phyloP scores from a whole-genome alignment of 2,888 invertebrate genomes.

The Helleia helle region DNA sequence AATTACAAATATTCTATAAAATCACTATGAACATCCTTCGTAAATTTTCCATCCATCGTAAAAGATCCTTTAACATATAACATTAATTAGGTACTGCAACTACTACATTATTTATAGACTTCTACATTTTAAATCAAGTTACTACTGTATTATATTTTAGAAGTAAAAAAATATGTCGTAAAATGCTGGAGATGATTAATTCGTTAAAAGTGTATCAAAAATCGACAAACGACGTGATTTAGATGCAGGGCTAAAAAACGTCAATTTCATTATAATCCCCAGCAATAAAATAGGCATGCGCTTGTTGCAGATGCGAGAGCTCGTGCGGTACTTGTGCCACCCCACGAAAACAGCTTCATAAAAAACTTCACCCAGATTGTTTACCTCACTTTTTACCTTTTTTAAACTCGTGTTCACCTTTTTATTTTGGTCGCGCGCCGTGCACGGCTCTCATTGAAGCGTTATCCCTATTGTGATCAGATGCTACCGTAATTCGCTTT shows the following conservation, averaged over 20 bases:
- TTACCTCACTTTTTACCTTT: conserved; percentile 72
- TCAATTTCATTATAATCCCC: conserved; percentile 7
- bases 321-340: conserved; percentile 52
- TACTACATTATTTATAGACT: too few species aligned
- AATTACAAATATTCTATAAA: too few species aligned
- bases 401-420: conserved; percentile 57
- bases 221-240: neutral
- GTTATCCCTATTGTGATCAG: conserved; percentile 49
- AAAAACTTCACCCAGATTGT: conserved; percentile 63
- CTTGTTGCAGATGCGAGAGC: conserved; percentile 38
- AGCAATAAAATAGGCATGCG: conserved; percentile 21
- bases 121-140: too few species aligned
- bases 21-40: too few species aligned
- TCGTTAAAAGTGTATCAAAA: neutral
- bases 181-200: neutral
- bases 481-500: conserved; percentile 56
- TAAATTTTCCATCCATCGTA: too few species aligned
- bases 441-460: conserved; percentile 63
- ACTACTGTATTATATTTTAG: too few species aligned
- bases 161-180: too few species aligned
- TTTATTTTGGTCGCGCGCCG: conserved; percentile 59
- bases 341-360: conserved; percentile 44
- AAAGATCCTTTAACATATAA: too few species aligned
- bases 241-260: neutral
- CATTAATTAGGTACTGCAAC: too few species aligned